These are phyloP conservation scores for Trogon melanurus DNA, from an alignment of 2,113 vertebrate species.

Conservation along the genomic window DNA sequence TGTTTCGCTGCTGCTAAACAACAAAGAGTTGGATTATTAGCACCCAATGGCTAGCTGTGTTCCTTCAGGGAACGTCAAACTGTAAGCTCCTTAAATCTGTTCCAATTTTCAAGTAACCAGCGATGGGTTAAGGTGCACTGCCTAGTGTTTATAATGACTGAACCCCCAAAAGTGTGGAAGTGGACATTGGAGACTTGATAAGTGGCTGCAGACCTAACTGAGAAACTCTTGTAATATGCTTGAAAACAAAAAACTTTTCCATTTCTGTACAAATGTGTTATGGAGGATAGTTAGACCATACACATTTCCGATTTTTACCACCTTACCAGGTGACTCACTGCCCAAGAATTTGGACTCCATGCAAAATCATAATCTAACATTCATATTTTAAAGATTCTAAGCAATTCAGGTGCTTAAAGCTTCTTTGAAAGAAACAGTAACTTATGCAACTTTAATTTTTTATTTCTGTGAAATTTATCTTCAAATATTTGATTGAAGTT, in stretches of 20 bases:
- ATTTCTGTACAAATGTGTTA: neutral
- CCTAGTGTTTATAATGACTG: neutral
- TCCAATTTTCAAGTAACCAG: neutral
- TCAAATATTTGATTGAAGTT: constrained; percentile 41
- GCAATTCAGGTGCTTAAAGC: neutral
- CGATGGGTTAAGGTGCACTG: neutral
- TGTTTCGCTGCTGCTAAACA: neutral
- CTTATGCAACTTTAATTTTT: neutral
- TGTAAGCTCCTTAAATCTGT: neutral
- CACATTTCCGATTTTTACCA: neutral
- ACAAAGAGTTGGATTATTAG: neutral
- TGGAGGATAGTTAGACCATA: neutral
- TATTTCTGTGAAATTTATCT: constrained; percentile 45
- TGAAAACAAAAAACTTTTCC: neutral
- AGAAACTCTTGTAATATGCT: neutral
- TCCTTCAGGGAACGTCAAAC: neutral
- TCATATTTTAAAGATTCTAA: neutral
- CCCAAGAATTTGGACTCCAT: neutral
- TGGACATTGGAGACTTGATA: neutral
- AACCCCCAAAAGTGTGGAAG: neutral
- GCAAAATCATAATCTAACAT: neutral
- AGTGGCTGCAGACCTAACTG: neutral
- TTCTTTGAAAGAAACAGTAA: neutral
- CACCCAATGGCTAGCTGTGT: neutral
- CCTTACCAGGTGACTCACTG: neutral